Base-by-base conservation (phyloP, 2,113 vertebrate species). In the Rhipidura dahli region DNA sequence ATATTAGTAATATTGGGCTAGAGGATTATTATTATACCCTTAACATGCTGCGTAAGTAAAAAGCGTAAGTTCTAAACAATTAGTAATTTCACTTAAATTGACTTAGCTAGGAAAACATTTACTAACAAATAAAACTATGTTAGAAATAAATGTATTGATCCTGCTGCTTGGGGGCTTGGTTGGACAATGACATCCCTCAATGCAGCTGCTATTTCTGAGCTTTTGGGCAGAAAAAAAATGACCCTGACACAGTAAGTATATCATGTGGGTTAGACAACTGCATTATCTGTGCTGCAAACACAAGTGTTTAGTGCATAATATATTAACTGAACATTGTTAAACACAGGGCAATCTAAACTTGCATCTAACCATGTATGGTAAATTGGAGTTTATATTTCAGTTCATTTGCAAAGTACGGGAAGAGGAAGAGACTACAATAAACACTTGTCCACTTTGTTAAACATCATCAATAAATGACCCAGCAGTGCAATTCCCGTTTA, bases 381-480 rank as follows among this genome's bases (percentile, higher is more conserved):
- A 83, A 73, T 21, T 51, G 66, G 17, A 66, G 83, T 87, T 95
- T 75, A 65, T 66, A 76, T 94, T 94, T 90, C 75, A 72, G 65
- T 44, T 83, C 42, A 37, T 85, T 93, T 94, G 66, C 53, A 33
- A 93, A 71, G 69, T 31, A 83, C 28, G 2, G 42, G 57, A 93
- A 89, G 77, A 93, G 84, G 87, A 96, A 96, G 53, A 87, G 47
- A 35, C 71, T 90, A 69, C 82, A 90, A 63, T 93, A 97, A 96
- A 94, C 89, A 94, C 85, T 95, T 95, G 91, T 95, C 92, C 78
- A 54, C 50, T 94, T 94, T 87, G 73, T 79, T 96, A 94, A 96
- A 96, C 59, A 93, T 65, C 81, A 85, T 91, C 89, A 93, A 59
- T 85, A 95, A 94, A 96, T 39, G 82, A 80, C n/a, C 57, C 65